Evolutionary conservation across 2,113 vertebrate genomes (phyloP).

Genomic region (Amphilophus citrinellus): DNA sequence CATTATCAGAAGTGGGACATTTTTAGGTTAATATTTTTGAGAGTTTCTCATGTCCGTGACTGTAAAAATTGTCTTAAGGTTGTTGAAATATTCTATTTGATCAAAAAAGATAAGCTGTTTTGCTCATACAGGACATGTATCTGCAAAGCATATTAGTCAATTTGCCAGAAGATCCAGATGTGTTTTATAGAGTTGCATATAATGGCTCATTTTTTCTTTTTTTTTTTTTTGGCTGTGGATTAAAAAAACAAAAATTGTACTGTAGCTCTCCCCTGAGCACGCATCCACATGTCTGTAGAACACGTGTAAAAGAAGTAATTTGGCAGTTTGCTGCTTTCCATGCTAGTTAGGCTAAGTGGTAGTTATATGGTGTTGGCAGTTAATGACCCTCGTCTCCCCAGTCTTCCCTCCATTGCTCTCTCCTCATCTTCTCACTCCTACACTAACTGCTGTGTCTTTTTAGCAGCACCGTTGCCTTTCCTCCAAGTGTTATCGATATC

Average conservation of each 20-base stretch:
- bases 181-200: not conserved
- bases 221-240: constrained; percentile 32
- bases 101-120: not conserved
- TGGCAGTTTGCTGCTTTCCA: constrained; percentile 64
- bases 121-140: accelerated
- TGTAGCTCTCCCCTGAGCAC: constrained; percentile 43
- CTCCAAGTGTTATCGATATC: constrained; percentile 74
- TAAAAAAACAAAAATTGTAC: constrained; percentile 25
- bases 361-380: constrained; percentile 72
- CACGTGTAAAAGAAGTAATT: constrained; percentile 60
- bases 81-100: not conserved
- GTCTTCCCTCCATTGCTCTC: constrained; percentile 54
- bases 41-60: not conserved
- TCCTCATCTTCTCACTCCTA: constrained; percentile 65
- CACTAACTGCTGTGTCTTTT: constrained; percentile 72
- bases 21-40: not conserved
- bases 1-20: not conserved
- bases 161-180: not conserved
- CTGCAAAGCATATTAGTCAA: not conserved
- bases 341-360: constrained; percentile 72
- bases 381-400: constrained; percentile 68
- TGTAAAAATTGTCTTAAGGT: not conserved
- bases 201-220: not conserved
- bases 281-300: constrained; percentile 51
- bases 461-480: constrained; percentile 73